A percentile compares a stretch with the other conserved stretches of the same genome.
Conservation (phyloP, 2,888 invertebrate species). For the Carcina quercana region DNA sequence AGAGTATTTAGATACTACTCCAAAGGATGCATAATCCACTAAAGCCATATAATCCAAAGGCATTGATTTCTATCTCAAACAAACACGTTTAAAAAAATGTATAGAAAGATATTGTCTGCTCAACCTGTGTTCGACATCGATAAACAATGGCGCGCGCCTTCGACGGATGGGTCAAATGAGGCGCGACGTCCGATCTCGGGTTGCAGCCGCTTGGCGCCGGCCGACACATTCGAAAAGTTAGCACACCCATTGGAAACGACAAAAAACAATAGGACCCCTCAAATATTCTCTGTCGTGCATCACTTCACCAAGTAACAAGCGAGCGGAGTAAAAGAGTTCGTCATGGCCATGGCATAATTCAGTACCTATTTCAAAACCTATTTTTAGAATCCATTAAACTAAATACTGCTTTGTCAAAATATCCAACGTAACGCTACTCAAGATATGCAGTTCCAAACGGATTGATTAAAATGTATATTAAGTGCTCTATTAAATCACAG, state of each 20-base stretch:
- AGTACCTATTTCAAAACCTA: not conserved
- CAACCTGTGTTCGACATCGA: slow-evolving; percentile 46
- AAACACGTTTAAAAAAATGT: slow-evolving; percentile 34
- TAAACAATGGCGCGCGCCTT: slow-evolving; percentile 56
- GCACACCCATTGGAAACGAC: slow-evolving; percentile 47
- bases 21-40: too few species aligned
- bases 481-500: slow-evolving; percentile 24
- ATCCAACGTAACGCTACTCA: too few species aligned
- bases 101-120: slow-evolving; percentile 8
- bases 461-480: too few species aligned
- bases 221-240: slow-evolving; percentile 51
- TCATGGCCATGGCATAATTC: not conserved
- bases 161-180: slow-evolving; percentile 59
- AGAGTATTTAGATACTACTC: too few species aligned
- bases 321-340: slow-evolving; percentile 44
- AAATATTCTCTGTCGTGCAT: slow-evolving; percentile 43
- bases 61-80: slow-evolving; percentile 28
- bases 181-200: slow-evolving; percentile 63
- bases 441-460: too few species aligned
- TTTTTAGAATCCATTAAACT: too few species aligned
- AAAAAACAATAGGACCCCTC: slow-evolving; percentile 47
- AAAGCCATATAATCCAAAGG: too few species aligned
- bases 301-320: slow-evolving; percentile 55
- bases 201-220: slow-evolving; percentile 64
- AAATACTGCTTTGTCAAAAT: too few species aligned